phyloP scores from a whole-genome alignment of 2,888 invertebrate genomes.

The Buathra laborator region DNA sequence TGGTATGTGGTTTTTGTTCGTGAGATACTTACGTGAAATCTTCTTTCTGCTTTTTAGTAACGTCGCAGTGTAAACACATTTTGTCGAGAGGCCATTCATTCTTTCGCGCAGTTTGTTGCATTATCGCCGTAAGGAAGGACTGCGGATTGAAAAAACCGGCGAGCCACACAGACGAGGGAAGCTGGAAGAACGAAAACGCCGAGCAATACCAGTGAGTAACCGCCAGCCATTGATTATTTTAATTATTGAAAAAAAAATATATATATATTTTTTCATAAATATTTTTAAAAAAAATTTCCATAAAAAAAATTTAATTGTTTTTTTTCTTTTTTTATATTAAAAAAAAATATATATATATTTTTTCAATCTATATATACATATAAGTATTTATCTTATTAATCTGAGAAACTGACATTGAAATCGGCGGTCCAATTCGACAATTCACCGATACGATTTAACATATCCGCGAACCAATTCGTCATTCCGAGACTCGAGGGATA shows the following conservation, averaged over 20 bases:
- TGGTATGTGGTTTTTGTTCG: not conserved
- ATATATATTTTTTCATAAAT: not conserved
- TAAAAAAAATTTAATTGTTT: too few species aligned
- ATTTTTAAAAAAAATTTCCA: too few species aligned
- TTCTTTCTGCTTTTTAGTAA: slow-evolving; percentile 94
- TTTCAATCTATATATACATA: not conserved
- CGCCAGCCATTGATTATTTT: not conserved
- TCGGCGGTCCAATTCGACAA: slow-evolving; percentile 96
- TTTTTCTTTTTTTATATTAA: not conserved
- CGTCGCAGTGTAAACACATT: slow-evolving; percentile 98
- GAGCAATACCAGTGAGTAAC: not conserved
- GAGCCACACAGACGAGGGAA: slow-evolving; percentile 96
- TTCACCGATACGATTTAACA: slow-evolving; percentile 92
- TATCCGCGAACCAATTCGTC: slow-evolving; percentile 95
- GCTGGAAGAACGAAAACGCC: slow-evolving; percentile 81
- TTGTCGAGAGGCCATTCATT: slow-evolving; percentile 98
- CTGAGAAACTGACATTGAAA: slow-evolving; percentile 87
- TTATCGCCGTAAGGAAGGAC: slow-evolving; percentile 97
- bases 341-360: not conserved
- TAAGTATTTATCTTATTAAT: slow-evolving; percentile 8
- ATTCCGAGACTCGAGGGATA: slow-evolving; percentile 95
- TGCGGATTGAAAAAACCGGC: slow-evolving; percentile 99
- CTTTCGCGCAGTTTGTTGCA: slow-evolving; percentile 98
- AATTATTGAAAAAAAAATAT: slow-evolving; percentile 24
- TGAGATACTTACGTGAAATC: slow-evolving; percentile 90